A percentile compares a stretch with the other conserved stretches of the same genome.
These are phyloP conservation scores for Poeciliopsis retropinna DNA, from an alignment of 2,113 vertebrate genomes.

Conservation along the genomic window DNA sequence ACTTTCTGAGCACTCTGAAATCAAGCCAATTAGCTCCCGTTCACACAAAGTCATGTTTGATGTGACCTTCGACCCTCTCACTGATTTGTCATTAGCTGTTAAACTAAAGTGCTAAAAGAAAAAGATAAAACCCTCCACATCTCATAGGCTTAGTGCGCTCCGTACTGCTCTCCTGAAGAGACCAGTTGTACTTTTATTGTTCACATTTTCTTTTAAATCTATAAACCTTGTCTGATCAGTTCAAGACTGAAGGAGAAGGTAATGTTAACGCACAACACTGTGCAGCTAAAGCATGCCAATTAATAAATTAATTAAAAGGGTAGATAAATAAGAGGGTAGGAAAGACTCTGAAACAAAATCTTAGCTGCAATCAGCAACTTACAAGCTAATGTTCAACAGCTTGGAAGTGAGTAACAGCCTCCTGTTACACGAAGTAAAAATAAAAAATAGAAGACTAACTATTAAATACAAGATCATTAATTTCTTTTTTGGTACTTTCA, in stretches of 20 bases:
- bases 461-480: no score
- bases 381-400: no score
- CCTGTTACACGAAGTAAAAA: no score
- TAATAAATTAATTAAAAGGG: no score
- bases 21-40: constrained; percentile 30
- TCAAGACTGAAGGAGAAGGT: not conserved
- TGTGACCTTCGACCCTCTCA: constrained; percentile 38
- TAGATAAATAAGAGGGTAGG: no score
- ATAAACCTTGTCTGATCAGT: constrained; percentile 5
- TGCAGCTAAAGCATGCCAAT: not conserved
- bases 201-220: not conserved
- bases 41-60: constrained; percentile 14
- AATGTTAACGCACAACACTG: not conserved
- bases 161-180: not conserved
- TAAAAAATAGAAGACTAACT: no score
- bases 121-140: not conserved
- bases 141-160: not conserved
- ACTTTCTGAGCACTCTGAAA: constrained; percentile 9
- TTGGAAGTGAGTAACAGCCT: no score
- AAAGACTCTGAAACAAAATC: no score
- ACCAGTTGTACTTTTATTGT: not conserved
- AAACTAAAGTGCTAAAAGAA: constrained; percentile 3
- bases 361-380: no score
- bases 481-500: no score
- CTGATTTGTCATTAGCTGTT: constrained; percentile 40